phyloP scores from a whole-genome alignment of 2,113 vertebrate species.

The Toxotes jaculatrix region DNA sequence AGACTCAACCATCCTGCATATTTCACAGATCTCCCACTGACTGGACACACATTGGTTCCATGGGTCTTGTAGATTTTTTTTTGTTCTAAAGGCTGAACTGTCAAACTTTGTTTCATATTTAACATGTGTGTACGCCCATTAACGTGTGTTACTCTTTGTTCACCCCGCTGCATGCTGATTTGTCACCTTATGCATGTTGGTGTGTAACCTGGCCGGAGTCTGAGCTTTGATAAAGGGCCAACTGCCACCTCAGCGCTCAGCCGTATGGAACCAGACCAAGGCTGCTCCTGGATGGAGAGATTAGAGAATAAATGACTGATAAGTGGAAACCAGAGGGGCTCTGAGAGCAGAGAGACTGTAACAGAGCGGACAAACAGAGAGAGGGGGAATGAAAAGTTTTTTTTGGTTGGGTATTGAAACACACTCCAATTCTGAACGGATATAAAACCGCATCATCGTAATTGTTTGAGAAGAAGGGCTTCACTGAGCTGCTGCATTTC shows the following conservation, averaged over 20 bases:
- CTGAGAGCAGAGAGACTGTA: background rate
- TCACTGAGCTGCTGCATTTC: background rate
- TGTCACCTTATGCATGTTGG: background rate
- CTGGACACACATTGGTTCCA: background rate
- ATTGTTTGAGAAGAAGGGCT: background rate
- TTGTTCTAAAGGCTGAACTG: background rate
- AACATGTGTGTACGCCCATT: background rate
- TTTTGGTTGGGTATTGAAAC: background rate
- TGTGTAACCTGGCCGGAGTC: conserved; percentile 32
- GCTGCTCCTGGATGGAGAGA: conserved; percentile 21
- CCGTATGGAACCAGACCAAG: conserved; percentile 13
- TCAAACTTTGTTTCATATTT: background rate
- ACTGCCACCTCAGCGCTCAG: background rate
- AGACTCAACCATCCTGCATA: background rate
- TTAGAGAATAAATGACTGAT: conserved; percentile 40
- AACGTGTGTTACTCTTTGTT: background rate
- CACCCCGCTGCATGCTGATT: background rate
- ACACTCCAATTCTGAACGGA: background rate
- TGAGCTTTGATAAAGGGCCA: conserved; percentile 31
- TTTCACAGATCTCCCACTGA: background rate
- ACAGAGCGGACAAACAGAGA: background rate
- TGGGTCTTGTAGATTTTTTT: background rate
- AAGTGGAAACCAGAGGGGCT: background rate
- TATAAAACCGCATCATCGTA: background rate
- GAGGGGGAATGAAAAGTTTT: background rate